A percentile compares a stretch with the other conserved stretches of the same genome.
phyloP scores from a whole-genome alignment of 1,140 invertebrate genomes.

The Palaemon carinicauda region DNA sequence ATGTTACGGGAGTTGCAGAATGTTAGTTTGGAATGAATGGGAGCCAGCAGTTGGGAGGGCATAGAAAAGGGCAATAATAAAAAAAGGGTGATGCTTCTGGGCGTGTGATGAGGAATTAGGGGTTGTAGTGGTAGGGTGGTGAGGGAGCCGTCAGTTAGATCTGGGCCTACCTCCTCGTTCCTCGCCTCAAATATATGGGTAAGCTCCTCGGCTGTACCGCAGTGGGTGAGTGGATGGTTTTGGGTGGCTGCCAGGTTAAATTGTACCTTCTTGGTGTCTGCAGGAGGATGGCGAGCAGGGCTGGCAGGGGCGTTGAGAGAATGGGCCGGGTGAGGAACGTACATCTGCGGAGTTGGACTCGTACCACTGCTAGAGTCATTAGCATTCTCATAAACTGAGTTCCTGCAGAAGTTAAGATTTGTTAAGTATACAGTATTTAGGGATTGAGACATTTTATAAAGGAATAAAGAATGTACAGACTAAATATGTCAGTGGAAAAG shows the following conservation, averaged over 20 bases:
- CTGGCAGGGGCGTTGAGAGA: conserved; percentile 34
- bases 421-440: background rate
- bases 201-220: conserved; percentile 5
- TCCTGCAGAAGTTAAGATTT: conserved; percentile 13
- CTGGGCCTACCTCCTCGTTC: conserved; percentile 46
- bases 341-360: conserved; percentile 11
- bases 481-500: too few relatives aligned
- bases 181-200: conserved; percentile 39
- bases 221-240: background rate
- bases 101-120: background rate
- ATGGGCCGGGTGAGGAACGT: conserved; percentile 10
- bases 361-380: conserved; percentile 4
- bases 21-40: background rate
- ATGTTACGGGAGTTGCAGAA: background rate
- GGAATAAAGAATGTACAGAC: too few relatives aligned
- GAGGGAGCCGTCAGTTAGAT: background rate
- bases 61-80: background rate
- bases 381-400: conserved; percentile 53
- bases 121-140: background rate
- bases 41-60: background rate
- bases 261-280: conserved; percentile 55
- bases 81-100: background rate
- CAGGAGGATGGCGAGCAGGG: conserved; percentile 36
- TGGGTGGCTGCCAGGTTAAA: conserved; percentile 48
- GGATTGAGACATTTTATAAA: too few relatives aligned